A percentile compares a stretch with the other conserved stretches of the same genome.
Evolutionary conservation across 2,888 invertebrate genomes (phyloP).

Genomic region (Ferdinandea cuprea): DNA sequence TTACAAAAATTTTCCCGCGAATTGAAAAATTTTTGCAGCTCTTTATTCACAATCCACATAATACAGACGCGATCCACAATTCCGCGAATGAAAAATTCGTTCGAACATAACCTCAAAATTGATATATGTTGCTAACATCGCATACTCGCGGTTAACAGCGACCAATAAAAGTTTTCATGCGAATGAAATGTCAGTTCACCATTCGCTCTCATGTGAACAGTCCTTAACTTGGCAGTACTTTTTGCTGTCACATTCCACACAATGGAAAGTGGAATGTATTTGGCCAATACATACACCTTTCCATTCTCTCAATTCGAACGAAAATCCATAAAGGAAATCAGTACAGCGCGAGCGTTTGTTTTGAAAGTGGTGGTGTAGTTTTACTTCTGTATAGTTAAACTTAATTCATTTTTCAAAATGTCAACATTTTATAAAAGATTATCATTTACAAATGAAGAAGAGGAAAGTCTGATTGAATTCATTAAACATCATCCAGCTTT

Average conservation of each 20-base stretch:
- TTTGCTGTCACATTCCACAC: conserved; percentile 18
- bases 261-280: conserved; percentile 3
- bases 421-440: conserved; percentile 62
- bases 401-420: conserved; percentile 16
- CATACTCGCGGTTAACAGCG: too few species aligned
- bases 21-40: too few species aligned
- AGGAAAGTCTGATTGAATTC: conserved; percentile 58
- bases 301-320: conserved; percentile 7
- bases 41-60: too few species aligned
- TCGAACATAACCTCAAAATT: too few species aligned
- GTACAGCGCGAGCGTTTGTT: conserved; percentile 36
- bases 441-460: conserved; percentile 72
- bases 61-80: too few species aligned
- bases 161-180: too few species aligned
- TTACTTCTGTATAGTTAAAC: too few species aligned
- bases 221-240: background rate
- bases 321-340: conserved; percentile 60
- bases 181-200: too few species aligned
- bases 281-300: background rate
- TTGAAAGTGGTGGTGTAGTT: conserved; percentile 3
- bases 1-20: too few species aligned
- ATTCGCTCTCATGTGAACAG: too few species aligned
- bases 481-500: conserved; percentile 64
- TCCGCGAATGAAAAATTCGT: too few species aligned
- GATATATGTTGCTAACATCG: too few species aligned